Conservation (phyloP, 2,888 invertebrate species). For the Ligdia adustata region DNA sequence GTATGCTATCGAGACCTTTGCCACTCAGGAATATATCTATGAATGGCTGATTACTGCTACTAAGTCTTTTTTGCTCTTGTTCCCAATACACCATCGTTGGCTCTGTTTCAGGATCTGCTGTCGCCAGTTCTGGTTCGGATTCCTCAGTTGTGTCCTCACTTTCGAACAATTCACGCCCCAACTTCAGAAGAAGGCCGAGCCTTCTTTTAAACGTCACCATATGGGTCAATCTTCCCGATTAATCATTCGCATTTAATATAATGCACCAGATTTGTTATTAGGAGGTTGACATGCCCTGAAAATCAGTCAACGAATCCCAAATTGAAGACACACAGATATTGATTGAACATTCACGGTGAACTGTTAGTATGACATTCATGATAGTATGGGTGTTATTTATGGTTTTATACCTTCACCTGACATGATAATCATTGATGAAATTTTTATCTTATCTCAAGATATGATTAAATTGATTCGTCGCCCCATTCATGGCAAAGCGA, state of each 20-base stretch:
- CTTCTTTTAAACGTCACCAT: conserved; percentile 76
- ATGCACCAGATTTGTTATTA: conserved; percentile 69
- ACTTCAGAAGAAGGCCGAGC: conserved; percentile 74
- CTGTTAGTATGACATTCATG: conserved; percentile 57
- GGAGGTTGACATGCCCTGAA: conserved; percentile 79
- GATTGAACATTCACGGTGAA: conserved; percentile 63
- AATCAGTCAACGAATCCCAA: conserved; percentile 81
- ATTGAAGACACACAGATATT: conserved; percentile 82
- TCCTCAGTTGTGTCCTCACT: conserved; percentile 56
- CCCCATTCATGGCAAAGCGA: conserved; percentile 61
- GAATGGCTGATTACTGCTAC: conserved; percentile 62
- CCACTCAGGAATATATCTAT: conserved; percentile 71
- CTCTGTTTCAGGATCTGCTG: conserved; percentile 50
- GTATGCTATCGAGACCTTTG: conserved; percentile 66
- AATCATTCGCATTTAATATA: conserved; percentile 68
- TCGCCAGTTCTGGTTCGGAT: conserved; percentile 43
- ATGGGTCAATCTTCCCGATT: conserved; percentile 64
- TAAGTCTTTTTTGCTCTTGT: conserved; percentile 62
- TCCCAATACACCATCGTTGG: conserved; percentile 80
- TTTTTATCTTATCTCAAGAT: conserved; percentile 65
- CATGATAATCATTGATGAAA: conserved; percentile 51
- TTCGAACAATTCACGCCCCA: conserved; percentile 54
- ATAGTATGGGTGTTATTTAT: conserved; percentile 58
- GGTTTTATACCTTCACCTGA: conserved; percentile 52
- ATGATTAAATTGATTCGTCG: conserved; percentile 59